phyloP scores from a whole-genome alignment of 2,797 vertebrate genomes.

The Tragopan temminckii region DNA sequence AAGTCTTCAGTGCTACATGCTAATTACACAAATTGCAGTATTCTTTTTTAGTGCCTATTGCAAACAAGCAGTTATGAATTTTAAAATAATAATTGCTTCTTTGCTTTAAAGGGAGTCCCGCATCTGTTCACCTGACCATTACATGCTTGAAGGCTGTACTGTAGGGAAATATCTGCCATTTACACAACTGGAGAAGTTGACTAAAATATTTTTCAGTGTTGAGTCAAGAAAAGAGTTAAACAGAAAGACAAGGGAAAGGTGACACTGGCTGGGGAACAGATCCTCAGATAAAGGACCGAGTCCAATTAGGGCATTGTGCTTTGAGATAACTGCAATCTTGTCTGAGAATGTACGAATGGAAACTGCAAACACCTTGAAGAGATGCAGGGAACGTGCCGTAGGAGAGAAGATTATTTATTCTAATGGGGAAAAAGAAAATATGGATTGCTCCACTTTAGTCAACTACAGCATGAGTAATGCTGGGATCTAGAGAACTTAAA shows the following conservation, averaged over 20 bases:
- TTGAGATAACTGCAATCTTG: not conserved
- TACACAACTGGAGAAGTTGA: not conserved
- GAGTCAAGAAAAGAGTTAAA: not conserved
- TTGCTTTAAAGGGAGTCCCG: not conserved
- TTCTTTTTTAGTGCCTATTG: not conserved
- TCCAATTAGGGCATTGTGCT: not conserved
- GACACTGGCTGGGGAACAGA: not conserved
- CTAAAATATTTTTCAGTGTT: not conserved
- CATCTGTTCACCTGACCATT: not conserved
- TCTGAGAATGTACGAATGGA: not conserved
- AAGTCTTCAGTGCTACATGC: not conserved
- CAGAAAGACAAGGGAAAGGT: not conserved
- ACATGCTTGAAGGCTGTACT: not conserved
- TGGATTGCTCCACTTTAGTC: not conserved
- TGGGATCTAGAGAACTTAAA: not conserved
- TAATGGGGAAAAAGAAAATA: not conserved
- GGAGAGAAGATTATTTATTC: not conserved
- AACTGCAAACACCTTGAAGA: not conserved
- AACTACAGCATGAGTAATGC: not conserved
- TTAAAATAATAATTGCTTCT: not conserved
- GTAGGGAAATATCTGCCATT: not conserved
- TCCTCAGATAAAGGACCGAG: not conserved
- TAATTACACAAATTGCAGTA: not conserved
- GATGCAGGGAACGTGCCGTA: not conserved
- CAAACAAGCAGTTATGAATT: not conserved